Evolutionary conservation across 2,888 invertebrate species (phyloP), one percentile per base, ranked within the genome.

Genomic region (Pecten maximus): DNA sequence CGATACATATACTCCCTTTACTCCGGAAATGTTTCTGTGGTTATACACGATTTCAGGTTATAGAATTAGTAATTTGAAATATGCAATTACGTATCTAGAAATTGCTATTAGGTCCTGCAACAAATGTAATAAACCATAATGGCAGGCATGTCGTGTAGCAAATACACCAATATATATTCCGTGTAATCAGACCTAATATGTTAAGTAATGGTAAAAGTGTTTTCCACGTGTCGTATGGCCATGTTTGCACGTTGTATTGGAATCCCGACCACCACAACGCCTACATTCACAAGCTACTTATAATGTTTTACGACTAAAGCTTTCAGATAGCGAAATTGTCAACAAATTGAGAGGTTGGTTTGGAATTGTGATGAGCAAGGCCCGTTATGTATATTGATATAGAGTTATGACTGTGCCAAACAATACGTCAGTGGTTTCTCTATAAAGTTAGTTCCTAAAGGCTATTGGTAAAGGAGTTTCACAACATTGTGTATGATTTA

Each of bases 231-330:
- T 35, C 23, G 12, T 10, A 23, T 28, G 35, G 0, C 74, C 8
- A 35, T 74, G 35, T 74, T 28, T 74, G 74, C 10, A 35, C 28
- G 12, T 74, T 1, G 6, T 60, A 60, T 60, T 60, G 74, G 74
- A 35, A 74, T 35, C 28, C 28, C 28, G 35, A 74, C 12, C 74
- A 74, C 28, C 10, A 74, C 0, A 74, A 8, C 74, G 74, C 74
- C 74, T 74, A 74, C 74, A 74, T 35, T 74, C 35, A 74, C 74
- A 74, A 74, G 23, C 74, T 35, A 35, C 74, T 74, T 74, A 35
- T 35, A 74, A 28, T 74, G 28, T 28, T 74, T 74, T 74, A 74
- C 10, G 74, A 28, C 0, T 35, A 74, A 74, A 74, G 74, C 74
- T 74, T 35, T 74, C 74, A 35, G 74, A 15, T 6, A 35, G 74